Conservation (phyloP, 1,140 invertebrate genomes). For the Drosophila arawakana region DNA sequence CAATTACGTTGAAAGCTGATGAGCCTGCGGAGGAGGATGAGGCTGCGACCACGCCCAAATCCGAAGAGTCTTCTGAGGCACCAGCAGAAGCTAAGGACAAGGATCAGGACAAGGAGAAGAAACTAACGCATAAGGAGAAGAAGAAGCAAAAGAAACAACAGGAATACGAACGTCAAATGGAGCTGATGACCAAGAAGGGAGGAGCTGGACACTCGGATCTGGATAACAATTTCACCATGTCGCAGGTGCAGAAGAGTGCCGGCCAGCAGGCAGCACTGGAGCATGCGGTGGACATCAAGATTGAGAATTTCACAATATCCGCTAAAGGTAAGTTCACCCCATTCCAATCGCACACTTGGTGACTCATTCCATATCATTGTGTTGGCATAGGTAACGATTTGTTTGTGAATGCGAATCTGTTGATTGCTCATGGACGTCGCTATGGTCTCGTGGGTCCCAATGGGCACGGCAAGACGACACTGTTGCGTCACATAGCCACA, state of each 20-base stretch:
- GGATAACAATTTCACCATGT: conserved; percentile 98
- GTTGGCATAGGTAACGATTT: conserved; percentile 93
- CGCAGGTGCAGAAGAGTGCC: conserved; percentile 94
- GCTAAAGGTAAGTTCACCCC: conserved; percentile 93
- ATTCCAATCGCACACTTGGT: not conserved
- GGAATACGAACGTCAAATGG: conserved; percentile 96
- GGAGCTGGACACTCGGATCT: conserved; percentile 94
- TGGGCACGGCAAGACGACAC: conserved; percentile 99
- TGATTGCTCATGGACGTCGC: conserved; percentile 96
- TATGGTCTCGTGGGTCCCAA: conserved; percentile 99
- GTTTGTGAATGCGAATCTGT: conserved; percentile 97
- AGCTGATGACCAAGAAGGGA: conserved; percentile 94
- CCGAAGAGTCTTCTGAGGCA: conserved; percentile 43
- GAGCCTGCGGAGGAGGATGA: conserved; percentile 19
- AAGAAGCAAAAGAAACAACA: conserved; percentile 97
- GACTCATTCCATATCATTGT: not conserved
- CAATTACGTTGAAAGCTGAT: not conserved
- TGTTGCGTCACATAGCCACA: conserved; percentile 96
- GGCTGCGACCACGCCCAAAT: conserved; percentile 37
- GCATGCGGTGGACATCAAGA: conserved; percentile 98
- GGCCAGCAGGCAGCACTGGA: conserved; percentile 94
- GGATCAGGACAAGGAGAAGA: conserved; percentile 86
- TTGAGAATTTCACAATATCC: conserved; percentile 99
- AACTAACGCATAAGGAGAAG: conserved; percentile 97
- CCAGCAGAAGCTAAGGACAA: conserved; percentile 51